Conservation (phyloP, 2,888 invertebrate species). For the Apamea crenata region DNA sequence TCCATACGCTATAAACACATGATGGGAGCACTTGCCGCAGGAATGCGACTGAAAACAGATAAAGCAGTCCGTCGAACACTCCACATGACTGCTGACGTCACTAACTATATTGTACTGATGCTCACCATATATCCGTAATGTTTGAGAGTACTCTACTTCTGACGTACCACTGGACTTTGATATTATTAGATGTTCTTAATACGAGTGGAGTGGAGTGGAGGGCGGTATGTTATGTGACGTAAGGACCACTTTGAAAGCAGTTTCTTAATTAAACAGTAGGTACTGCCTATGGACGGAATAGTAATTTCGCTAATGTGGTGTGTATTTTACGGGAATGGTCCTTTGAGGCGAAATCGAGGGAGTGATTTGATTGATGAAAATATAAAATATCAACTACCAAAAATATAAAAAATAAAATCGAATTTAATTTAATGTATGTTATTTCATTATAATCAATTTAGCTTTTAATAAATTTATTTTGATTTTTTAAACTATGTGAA, state of each 20-base stretch:
- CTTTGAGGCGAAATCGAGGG: not conserved
- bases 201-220: conserved; percentile 17
- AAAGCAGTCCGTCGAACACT: conserved; percentile 72
- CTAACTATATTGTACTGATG: conserved; percentile 60
- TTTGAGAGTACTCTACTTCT: conserved; percentile 34
- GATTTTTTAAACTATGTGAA: too few relatives aligned
- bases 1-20: conserved; percentile 74
- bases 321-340: not conserved
- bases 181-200: conserved; percentile 48
- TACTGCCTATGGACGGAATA: not conserved
- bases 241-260: conserved; percentile 12
- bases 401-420: too few relatives aligned
- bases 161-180: conserved; percentile 19
- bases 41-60: conserved; percentile 84
- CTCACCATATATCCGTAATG: conserved; percentile 46
- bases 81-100: conserved; percentile 79
- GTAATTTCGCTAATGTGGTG: not conserved
- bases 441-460: too few relatives aligned
- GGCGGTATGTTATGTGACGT: not conserved
- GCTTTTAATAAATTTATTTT: too few relatives aligned
- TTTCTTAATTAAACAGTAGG: not conserved
- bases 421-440: too few relatives aligned
- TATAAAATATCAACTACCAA: not conserved
- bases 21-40: conserved; percentile 65
- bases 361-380: not conserved